Conservation (phyloP, 2,113 vertebrate genomes). For the Loxodonta africana region DNA sequence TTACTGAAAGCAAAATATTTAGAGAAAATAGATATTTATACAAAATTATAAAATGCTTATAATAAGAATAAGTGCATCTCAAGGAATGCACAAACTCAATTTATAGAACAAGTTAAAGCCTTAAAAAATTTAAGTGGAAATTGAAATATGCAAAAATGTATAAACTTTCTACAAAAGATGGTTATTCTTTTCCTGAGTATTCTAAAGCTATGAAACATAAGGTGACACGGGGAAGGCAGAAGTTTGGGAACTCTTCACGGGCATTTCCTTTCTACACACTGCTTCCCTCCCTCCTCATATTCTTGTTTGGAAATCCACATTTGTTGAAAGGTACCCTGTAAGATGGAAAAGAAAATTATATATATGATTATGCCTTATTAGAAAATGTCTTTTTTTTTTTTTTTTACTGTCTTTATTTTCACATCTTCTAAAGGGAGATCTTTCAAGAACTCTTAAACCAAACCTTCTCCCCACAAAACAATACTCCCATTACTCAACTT, state of each 20-base stretch:
- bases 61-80: conserved; percentile 90
- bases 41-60: conserved; percentile 91
- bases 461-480: not conserved
- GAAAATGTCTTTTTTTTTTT: not conserved
- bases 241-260: conserved; percentile 88
- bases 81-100: conserved; percentile 87
- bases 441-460: conserved; percentile 26
- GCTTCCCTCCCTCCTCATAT: conserved; percentile 99
- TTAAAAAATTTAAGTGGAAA: conserved; percentile 87
- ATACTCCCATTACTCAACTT: not conserved
- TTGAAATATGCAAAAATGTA: conserved; percentile 88
- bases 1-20: conserved; percentile 88
- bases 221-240: conserved; percentile 83
- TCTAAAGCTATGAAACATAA: conserved; percentile 91
- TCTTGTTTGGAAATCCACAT: conserved; percentile 99
- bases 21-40: conserved; percentile 93
- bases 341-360: conserved; percentile 60
- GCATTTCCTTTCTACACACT: conserved; percentile 99
- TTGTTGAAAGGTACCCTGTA: conserved; percentile 98
- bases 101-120: conserved; percentile 86
- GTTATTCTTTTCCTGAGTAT: conserved; percentile 91
- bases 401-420: conserved; percentile 9
- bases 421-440: not conserved
- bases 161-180: conserved; percentile 90
- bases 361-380: not conserved